Conservation (phyloP, 2,113 vertebrate genomes). For the Larimichthys crocea region DNA sequence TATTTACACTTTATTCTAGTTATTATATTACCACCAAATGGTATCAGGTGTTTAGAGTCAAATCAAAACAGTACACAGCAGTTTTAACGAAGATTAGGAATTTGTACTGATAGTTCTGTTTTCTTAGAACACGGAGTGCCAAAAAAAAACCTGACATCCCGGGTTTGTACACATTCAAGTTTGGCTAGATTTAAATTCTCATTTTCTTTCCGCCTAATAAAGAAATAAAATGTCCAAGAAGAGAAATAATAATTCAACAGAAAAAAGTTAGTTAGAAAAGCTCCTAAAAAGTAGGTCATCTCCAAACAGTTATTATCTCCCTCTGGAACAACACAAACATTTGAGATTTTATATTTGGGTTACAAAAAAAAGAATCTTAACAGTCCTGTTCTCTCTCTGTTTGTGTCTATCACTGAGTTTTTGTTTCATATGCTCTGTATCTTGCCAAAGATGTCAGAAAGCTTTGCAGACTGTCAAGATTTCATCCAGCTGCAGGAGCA, state of each 20-base stretch:
- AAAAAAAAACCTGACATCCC: background rate
- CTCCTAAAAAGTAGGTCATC: background rate
- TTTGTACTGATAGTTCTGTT: background rate
- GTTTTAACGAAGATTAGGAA: background rate
- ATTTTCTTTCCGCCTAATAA: background rate
- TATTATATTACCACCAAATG: background rate
- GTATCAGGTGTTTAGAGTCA: background rate
- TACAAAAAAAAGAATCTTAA: background rate
- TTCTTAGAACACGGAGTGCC: background rate
- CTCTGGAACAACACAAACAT: background rate
- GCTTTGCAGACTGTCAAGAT: slow-evolving; percentile 89
- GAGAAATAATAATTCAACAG: background rate
- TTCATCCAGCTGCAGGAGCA: slow-evolving; percentile 89
- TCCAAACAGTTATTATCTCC: background rate
- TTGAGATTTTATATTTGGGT: background rate
- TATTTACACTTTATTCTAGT: background rate
- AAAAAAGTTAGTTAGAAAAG: background rate
- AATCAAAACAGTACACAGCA: background rate
- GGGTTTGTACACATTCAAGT: background rate
- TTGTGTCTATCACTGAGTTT: background rate
- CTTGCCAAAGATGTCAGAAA: slow-evolving; percentile 84
- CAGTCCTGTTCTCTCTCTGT: background rate
- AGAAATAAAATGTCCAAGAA: background rate
- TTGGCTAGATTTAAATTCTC: background rate
- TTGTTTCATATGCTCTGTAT: slow-evolving; percentile 5